A percentile compares a stretch with the other conserved stretches of the same genome.
Evolutionary conservation across 2,888 invertebrate genomes (phyloP).

Genomic region (Chaetogeoica ovagalla): DNA sequence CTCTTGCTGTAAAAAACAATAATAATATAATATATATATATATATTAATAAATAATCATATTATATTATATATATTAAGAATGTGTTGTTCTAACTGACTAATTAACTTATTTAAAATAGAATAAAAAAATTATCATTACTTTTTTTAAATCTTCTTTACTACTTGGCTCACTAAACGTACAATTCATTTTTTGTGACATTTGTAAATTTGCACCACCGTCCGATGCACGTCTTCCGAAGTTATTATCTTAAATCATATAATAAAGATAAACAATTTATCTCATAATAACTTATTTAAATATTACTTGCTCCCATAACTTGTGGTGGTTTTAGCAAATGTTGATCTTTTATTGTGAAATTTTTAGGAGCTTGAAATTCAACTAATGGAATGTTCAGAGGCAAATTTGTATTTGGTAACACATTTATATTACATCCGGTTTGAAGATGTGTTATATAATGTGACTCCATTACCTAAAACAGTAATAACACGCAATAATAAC

Average conservation of each 20-base stretch:
- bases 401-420: slow-evolving; percentile 80
- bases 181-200: slow-evolving; percentile 63
- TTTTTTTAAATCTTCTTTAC: slow-evolving; percentile 64
- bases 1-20: slow-evolving; percentile 1
- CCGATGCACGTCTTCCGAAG: slow-evolving; percentile 89
- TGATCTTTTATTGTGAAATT: slow-evolving; percentile 91
- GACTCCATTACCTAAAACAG: slow-evolving; percentile 54
- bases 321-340: slow-evolving; percentile 90
- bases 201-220: slow-evolving; percentile 92
- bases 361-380: slow-evolving; percentile 80
- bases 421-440: slow-evolving; percentile 59
- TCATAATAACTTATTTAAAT: neutral
- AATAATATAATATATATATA: too few relatives aligned
- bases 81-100: neutral
- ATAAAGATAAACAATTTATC: neutral
- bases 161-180: slow-evolving; percentile 65
- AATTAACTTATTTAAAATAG: neutral
- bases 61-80: too few relatives aligned
- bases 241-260: slow-evolving; percentile 59
- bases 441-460: slow-evolving; percentile 50
- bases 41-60: neutral
- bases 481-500: too few relatives aligned
- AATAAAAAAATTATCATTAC: slow-evolving; percentile 57
- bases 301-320: slow-evolving; percentile 79
- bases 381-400: slow-evolving; percentile 79